Conservation (phyloP, 1,140 invertebrate genomes). For the Apis mellifera region DNA sequence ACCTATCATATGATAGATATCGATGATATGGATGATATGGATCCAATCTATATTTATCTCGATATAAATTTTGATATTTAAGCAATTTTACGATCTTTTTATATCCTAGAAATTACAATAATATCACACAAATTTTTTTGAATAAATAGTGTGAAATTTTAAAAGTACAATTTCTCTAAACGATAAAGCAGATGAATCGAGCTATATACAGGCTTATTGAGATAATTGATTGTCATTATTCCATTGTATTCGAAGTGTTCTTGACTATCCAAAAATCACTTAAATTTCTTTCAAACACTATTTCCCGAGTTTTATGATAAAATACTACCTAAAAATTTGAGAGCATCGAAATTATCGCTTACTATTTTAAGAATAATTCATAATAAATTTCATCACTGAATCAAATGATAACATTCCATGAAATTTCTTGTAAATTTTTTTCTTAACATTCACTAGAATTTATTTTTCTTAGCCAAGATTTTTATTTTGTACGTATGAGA, state of each 20-base stretch:
- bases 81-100: no score
- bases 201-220: not conserved
- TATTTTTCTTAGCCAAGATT: constrained; percentile 11
- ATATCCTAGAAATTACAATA: no score
- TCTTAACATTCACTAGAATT: not conserved
- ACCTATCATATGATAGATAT: no score
- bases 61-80: no score
- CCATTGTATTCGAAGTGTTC: not conserved
- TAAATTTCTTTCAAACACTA: constrained; percentile 48
- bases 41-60: no score
- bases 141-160: not conserved
- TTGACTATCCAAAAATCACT: constrained; percentile 22
- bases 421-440: constrained; percentile 4
- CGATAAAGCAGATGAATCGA: not conserved
- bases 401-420: constrained; percentile 1
- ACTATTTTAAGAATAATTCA: constrained; percentile 62
- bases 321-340: constrained; percentile 65
- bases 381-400: constrained; percentile 61
- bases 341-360: constrained; percentile 44
- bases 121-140: no score
- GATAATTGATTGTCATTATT: not conserved
- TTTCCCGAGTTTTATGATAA: constrained; percentile 57
- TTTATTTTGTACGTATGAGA: not conserved
- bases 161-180: not conserved
- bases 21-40: no score